Base-by-base conservation (phyloP, 2,888 invertebrate species). In the Diarsia dahlii region DNA sequence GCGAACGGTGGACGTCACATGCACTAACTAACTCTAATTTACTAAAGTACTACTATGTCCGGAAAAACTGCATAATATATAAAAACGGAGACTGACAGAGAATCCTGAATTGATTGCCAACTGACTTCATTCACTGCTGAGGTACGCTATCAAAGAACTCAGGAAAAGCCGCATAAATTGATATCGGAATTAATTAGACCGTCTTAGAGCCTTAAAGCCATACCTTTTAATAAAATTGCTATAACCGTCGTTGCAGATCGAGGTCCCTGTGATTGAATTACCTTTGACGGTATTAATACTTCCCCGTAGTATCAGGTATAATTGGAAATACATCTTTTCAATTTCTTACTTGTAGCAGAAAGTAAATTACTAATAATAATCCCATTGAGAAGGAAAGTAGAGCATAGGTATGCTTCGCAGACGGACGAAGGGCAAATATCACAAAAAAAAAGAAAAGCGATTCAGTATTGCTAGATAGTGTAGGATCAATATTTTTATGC, bases 201-300 rank as follows among this genome's bases (percentile, higher is more conserved):
- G 39, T 39, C 39, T 5, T 28, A 28, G 39, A 39, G 39, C 28
- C 39, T 5, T 39, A 39, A 39, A 67, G 28, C n/a, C 28, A 23
- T 20, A 68, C 52, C 46, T 78, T 78, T 68, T 62, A 34, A 72
- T 66, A 52, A 45, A 50, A 81, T 70, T 67, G 52, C 64, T 68
- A 34, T 6, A 39, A 39, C 71, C 45, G 50, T 60, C 62, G 34
- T 63, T 52, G 50, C 39, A 39, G 39, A 39, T 39, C 39, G 39
- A 39, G 39, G 39, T 39, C 39, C 39, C 39, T 39, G 39, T 15
- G 23, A 46, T 72, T 70, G 6, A 68, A 45, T 52, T 68, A 52
- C 6, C 23, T 48, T 48, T 18, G 34, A 67, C 18, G 12, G 18
- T 18, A 46, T 3, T 64, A 15, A 34, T 28, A 15, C 20, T 34